Evolutionary conservation across 2,113 vertebrate species (phyloP), one percentile per base, ranked within the genome.

Genomic region (Tylochromis polylepis): DNA sequence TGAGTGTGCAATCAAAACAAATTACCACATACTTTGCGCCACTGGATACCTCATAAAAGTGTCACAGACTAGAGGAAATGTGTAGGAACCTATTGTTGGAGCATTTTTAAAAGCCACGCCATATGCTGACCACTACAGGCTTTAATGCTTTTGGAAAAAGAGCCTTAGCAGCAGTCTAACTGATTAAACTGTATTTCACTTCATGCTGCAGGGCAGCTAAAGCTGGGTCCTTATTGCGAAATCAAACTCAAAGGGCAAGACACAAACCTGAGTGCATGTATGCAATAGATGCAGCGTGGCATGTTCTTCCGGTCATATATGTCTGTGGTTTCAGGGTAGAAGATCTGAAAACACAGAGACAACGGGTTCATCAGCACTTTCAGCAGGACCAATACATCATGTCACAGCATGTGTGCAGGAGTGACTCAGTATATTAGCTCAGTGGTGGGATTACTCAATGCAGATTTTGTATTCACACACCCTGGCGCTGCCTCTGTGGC

Each of bases 221-320:
- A 12, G 11, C 59, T 22, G 57, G 24, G 41, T 38, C 29, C 59
- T 6, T n/a, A 6, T 4, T 9, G 14, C 11, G 14, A 49, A 56
- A 58, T 16, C 18, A 29, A 34, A 18, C 16, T 8, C 2, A 11
- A 29, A 16, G 20, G 3, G 3, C 11, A 9, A 31, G 7, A 36
- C 7, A 65, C 36, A 31, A 43, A 99, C 99, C 99, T 99, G 95
- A 99, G 98, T 1, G 99, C 99, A 2, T 99, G 99, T 84, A 99
- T 99, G 60, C 99, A 99, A 93, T 99, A 99, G 95, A 99, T 99
- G 89, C 98, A 99, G 84, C 98, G 97, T 0, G 98, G 99, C 99
- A 99, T 99, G 96, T 99, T 99, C 96, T 99, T 99, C 88, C 98
- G 96, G 94, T 99, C 99, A 16, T 99, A 99, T 85, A 99, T 99